Evolutionary conservation across 2,797 vertebrate species (phyloP).

Genomic region (Lutjanus campechanus): DNA sequence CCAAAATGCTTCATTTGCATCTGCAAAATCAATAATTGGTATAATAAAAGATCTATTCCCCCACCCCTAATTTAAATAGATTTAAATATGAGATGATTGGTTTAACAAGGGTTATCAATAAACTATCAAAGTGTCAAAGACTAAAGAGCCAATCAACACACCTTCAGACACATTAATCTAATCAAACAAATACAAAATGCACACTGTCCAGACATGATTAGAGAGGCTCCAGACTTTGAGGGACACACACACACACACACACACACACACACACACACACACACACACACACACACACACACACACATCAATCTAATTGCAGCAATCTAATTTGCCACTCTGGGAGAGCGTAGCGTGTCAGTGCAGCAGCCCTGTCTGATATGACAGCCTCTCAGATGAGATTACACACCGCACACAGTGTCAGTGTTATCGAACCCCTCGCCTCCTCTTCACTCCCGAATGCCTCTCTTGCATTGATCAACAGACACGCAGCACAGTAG

Average conservation of each 20-base stretch:
- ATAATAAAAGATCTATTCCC: too few relatives aligned
- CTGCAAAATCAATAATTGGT: too few relatives aligned
- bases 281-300: too few relatives aligned
- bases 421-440: slow-evolving; percentile 72
- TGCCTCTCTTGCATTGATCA: slow-evolving; percentile 73
- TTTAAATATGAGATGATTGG: slow-evolving; percentile 22
- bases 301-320: slow-evolving; percentile 73
- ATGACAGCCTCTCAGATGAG: slow-evolving; percentile 80
- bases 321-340: slow-evolving; percentile 78
- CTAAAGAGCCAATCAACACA: slow-evolving; percentile 48
- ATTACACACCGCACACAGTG: slow-evolving; percentile 77
- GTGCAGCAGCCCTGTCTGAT: slow-evolving; percentile 72
- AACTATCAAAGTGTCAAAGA: slow-evolving; percentile 32
- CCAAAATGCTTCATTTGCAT: too few relatives aligned
- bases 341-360: slow-evolving; percentile 68
- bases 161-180: slow-evolving; percentile 50
- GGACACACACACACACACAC: not conserved
- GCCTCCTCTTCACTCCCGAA: slow-evolving; percentile 58
- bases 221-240: slow-evolving; percentile 50
- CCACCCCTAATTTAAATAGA: not conserved
- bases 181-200: slow-evolving; percentile 57
- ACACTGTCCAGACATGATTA: slow-evolving; percentile 66
- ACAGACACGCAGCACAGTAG: slow-evolving; percentile 42
- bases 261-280: too few relatives aligned
- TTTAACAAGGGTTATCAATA: slow-evolving; percentile 26